Evolutionary conservation across 1,140 invertebrate genomes (phyloP).

Genomic region (Maniola jurtina): DNA sequence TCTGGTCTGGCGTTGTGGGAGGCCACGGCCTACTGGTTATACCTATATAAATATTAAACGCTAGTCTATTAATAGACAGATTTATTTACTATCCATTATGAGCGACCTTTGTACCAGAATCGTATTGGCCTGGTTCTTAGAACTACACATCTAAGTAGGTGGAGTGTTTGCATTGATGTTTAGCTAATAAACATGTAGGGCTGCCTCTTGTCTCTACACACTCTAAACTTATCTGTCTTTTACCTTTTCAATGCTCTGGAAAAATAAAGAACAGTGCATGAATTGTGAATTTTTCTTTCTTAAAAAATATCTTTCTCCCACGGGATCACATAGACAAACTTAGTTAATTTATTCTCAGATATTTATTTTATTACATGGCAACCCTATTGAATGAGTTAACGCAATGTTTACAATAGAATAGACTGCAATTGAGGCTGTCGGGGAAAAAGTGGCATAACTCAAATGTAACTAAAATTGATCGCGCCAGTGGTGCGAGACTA

Average conservation of each 20-base stretch:
- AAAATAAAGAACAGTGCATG: too few species aligned
- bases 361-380: background rate
- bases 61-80: too few species aligned
- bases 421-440: background rate
- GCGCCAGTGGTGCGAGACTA: background rate
- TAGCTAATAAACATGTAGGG: background rate
- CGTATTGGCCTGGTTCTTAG: background rate
- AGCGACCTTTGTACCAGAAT: slow-evolving; percentile 1
- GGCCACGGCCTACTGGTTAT: too few species aligned
- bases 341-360: background rate
- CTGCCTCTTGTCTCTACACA: too few species aligned
- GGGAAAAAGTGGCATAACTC: slow-evolving; percentile 5
- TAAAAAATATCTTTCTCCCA: too few species aligned
- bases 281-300: too few species aligned
- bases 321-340: too few species aligned
- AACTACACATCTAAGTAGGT: background rate
- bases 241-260: too few species aligned
- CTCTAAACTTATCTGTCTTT: background rate
- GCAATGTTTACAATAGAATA: slow-evolving; percentile 8
- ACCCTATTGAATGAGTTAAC: background rate
- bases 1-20: too few species aligned
- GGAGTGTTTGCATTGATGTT: background rate
- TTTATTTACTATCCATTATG: background rate
- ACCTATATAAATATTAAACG: too few species aligned
- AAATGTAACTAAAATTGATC: background rate